Evolutionary conservation across 1,140 invertebrate species (phyloP), one percentile per base, ranked within the genome.

Genomic region (Lucilia sericata): DNA sequence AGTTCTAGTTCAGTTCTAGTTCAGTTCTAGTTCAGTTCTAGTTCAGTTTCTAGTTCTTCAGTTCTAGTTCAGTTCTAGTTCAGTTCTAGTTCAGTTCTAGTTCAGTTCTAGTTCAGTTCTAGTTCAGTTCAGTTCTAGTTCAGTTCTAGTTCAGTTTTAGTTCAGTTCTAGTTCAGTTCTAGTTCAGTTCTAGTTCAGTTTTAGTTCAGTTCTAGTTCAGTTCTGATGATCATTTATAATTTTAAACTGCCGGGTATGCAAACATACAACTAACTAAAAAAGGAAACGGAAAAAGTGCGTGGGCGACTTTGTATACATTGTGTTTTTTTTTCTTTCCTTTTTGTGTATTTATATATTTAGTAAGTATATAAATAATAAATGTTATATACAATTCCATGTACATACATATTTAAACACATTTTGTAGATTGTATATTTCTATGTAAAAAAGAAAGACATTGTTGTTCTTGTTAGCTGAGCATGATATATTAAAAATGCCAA

Each of bases 271-370:
- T 5, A 70, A 70, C 25, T 9, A 70, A 80, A n/a, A 21, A 49
- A 80, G 19, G 12, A 80, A 80, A 80, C 10, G 17, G n/a, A 49
- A 80, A 78, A 80, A 80, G n/a, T 80, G 76, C 76, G 76, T 80
- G 42, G 76, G 76, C 76, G 76, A 80, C 34, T 51, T 19, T 47
- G 0, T 76, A 76, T 76, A n/a, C 13, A 75, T 75, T 75, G 13
- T 76, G 12, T 36, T 42, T 74, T 25, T 42, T 7, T 0, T n/a
- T 42, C 2, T 76, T 17, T 42, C 0, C 25, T 30, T 76, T 76
- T 42, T 76, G 51, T 55, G 12, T 55, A n/a, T 55, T 17, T 55
- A n/a, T 55, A 55, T 55, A 55, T 55, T 55, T 55, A 7, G 51
- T 55, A 10, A 14, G 17, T 55, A 55, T 55, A 42, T 42, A 42